Percentiles rank a stretch among this genome's conserved stretches.
These are phyloP conservation scores for Slavum lentiscoides DNA, from an alignment of 2,888 invertebrate genomes.

Conservation along the genomic window DNA sequence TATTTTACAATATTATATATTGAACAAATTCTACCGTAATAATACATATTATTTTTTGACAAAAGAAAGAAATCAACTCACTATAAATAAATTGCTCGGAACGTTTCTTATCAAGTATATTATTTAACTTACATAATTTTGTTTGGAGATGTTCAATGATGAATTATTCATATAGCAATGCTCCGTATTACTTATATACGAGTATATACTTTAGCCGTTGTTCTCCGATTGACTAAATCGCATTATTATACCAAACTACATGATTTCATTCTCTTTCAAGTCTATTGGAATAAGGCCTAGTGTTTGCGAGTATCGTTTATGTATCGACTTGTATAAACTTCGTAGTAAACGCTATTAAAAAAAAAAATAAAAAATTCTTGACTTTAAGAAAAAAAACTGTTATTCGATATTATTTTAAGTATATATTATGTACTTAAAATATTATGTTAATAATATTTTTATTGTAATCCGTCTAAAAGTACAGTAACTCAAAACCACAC, in stretches of 20 bases:
- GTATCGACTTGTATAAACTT: conserved; percentile 15
- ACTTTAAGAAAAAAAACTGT: neutral
- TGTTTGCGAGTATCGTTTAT: conserved; percentile 27
- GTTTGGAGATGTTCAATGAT: conserved; percentile 34
- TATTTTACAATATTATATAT: no score
- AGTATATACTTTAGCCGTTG: conserved; percentile 13
- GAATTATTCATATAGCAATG: conserved; percentile 34
- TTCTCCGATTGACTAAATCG: conserved; percentile 45
- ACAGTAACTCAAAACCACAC: no score
- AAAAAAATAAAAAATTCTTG: no score
- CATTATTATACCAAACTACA: conserved; percentile 46
- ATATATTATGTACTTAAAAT: neutral
- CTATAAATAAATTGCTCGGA: conserved; percentile 38
- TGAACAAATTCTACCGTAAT: conserved; percentile 3
- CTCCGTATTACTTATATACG: neutral
- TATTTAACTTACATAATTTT: conserved; percentile 42
- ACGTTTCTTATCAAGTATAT: conserved; percentile 37
- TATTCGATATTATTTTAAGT: neutral
- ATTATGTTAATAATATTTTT: neutral
- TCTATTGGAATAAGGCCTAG: conserved; percentile 12
- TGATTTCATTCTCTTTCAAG: conserved; percentile 18
- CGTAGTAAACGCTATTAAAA: neutral
- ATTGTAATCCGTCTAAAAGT: no score
- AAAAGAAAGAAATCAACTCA: conserved; percentile 26
- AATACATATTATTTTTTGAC: neutral